Conservation (phyloP, 30 jellyfish, hydroid and myxozoan genomes). For the Catostylus mosaicus region DNA sequence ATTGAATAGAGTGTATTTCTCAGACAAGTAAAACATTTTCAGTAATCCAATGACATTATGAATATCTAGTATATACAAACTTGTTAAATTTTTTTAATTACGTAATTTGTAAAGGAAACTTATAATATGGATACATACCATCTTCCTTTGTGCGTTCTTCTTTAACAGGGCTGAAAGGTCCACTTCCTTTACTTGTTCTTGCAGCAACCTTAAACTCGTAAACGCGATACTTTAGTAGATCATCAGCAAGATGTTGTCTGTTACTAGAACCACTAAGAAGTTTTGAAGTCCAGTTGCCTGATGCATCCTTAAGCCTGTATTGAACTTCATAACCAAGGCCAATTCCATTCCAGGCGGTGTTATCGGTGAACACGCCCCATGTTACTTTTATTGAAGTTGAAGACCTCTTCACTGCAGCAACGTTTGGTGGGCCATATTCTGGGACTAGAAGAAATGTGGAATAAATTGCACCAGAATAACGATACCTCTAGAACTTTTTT, state of each 20-base stretch:
- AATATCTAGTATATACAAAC: too few species aligned
- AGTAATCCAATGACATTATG: too few species aligned
- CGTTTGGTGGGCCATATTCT: conserved; percentile 39
- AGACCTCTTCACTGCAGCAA: neutral
- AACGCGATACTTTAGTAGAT: conserved; percentile 21
- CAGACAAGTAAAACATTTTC: too few species aligned
- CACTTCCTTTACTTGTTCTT: conserved; percentile 55
- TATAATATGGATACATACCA: conserved; percentile 28
- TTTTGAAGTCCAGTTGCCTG: conserved; percentile 22
- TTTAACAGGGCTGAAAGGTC: conserved; percentile 38
- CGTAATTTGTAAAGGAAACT: too few species aligned
- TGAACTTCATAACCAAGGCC: conserved; percentile 34
- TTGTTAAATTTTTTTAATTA: too few species aligned
- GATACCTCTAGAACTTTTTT: too few species aligned
- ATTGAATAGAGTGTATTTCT: too few species aligned
- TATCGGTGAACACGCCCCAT: conserved; percentile 30
- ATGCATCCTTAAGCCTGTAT: conserved; percentile 22
- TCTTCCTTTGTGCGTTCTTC: conserved; percentile 68
- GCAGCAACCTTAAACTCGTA: conserved; percentile 62
- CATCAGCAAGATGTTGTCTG: conserved; percentile 7
- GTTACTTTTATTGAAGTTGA: conserved; percentile 25
- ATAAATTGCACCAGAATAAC: neutral
- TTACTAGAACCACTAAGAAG: neutral
- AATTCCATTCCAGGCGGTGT: conserved; percentile 29
- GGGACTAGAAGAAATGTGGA: conserved; percentile 18